phyloP scores from a whole-genome alignment of 2,113 vertebrate genomes.

The Sphaerodactylus townsendi region DNA sequence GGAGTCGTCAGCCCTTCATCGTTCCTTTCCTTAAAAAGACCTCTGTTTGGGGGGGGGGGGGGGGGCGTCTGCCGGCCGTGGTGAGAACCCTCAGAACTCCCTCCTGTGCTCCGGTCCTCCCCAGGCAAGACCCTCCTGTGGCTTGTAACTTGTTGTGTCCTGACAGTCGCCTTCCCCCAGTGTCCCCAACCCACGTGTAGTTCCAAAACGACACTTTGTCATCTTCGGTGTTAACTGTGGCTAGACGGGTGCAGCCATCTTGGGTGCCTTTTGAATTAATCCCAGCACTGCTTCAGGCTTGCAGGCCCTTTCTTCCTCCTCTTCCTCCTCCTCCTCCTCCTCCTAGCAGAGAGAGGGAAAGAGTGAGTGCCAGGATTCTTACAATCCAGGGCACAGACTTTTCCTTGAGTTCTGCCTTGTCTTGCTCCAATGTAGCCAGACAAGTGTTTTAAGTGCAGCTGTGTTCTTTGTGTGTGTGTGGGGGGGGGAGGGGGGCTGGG shows the following conservation, averaged over 20 bases:
- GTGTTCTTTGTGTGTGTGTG: neutral
- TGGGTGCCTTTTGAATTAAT: neutral
- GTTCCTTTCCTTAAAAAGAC: constrained; percentile 3
- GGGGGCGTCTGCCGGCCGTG: constrained; percentile 20
- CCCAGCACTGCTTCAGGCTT: no score
- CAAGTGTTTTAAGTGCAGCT: neutral
- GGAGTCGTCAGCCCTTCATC: constrained; percentile 56
- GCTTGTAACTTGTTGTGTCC: neutral
- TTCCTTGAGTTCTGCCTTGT: neutral
- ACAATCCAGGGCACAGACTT: neutral
- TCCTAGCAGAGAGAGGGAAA: neutral
- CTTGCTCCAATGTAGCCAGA: neutral
- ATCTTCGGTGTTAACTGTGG: neutral
- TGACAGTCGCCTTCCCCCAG: constrained; percentile 1
- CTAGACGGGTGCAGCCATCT: constrained; percentile 13
- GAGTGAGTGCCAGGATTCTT: neutral
- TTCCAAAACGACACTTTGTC: constrained; percentile 31
- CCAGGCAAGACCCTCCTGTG: constrained; percentile 22
- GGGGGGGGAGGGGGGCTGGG: neutral
- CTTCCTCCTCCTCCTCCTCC: neutral
- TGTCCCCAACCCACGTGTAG: constrained; percentile 13
- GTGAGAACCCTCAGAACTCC: constrained; percentile 17
- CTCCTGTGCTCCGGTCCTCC: neutral
- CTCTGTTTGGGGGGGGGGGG: constrained; percentile 42
- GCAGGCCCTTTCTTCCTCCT: neutral